Base-by-base conservation (phyloP, 2,797 vertebrate species). In the Cyprinodon diabolis region DNA sequence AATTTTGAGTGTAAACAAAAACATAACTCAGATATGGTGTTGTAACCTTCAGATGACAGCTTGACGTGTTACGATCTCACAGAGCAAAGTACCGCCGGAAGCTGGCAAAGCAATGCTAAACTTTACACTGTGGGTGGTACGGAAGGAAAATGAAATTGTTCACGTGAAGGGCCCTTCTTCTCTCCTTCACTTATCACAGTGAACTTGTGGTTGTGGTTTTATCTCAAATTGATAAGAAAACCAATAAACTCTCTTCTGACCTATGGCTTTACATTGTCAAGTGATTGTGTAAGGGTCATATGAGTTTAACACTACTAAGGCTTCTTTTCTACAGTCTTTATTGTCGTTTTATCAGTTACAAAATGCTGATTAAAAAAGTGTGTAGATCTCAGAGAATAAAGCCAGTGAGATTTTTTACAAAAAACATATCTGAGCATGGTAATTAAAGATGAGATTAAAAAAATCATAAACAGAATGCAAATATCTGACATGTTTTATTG, bases 201-300 rank as follows among this genome's bases (percentile, higher is more conserved):
- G 51, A 69, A 40, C 55, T 75, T 60, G 57, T 73, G 75, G 66
- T 57, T 68, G 35, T 40, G 47, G 52, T 57, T 62, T 76, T 82
- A 88, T 90, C 84, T 89, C 69, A 60, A 23, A 57, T 66, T 65
- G 82, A 88, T 84, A 82, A 86, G 68, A 48, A 63, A 71, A 66
- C 51, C 77, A 77, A 80, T 71, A 11, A 81, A 69, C 67, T 70
- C 54, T 35, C 40, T 56, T 8, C 3, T 80, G 82, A 84, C 84
- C 82, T 87, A 87, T 83, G 75, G 19, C 65, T 43, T 57, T 51
- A 74, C 68, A 21, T 49, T 65, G 69, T 71, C 17, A 21, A 43
- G 17, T 0, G 25, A 19, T 23, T 66, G 49, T 73, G 40, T 48
- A 55, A 40, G 45, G 5, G 15, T 67, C 13, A 72, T 63, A 17